Percentiles rank a stretch among this genome's conserved stretches.
These are phyloP conservation scores for Meiosimyza decipiens DNA, from an alignment of 2,888 invertebrate genomes.

Conservation along the genomic window DNA sequence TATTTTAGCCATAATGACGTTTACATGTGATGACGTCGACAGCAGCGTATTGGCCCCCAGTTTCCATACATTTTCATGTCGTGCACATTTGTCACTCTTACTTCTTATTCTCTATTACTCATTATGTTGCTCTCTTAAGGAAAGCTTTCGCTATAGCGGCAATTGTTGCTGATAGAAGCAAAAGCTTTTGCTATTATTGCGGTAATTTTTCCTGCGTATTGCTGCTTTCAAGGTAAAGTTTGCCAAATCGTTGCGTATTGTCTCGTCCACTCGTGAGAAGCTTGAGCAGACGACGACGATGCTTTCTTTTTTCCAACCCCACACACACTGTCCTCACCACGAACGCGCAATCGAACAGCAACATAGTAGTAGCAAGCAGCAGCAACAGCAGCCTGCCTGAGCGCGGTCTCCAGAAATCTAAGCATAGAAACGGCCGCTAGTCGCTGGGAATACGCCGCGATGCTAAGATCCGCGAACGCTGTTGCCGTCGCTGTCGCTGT, in stretches of 20 bases:
- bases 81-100: too few species aligned
- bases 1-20: too few species aligned
- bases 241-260: conserved; percentile 23
- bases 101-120: too few species aligned
- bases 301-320: too few species aligned
- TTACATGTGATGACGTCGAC: too few species aligned
- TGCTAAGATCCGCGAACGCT: conserved; percentile 63
- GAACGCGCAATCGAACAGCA: not conserved
- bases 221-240: conserved; percentile 31
- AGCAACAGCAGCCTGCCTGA: not conserved
- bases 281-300: too few species aligned
- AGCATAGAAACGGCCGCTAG: conserved; percentile 55
- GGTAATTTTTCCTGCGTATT: not conserved
- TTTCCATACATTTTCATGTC: too few species aligned
- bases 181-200: not conserved
- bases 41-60: too few species aligned
- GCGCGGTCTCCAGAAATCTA: conserved; percentile 58
- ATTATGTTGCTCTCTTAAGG: not conserved
- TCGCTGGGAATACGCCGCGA: conserved; percentile 66
- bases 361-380: conserved; percentile 3
- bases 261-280: conserved; percentile 21
- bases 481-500: conserved; percentile 40
- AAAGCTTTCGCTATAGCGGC: not conserved
- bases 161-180: conserved; percentile 16
- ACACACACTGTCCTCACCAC: too few species aligned